A percentile compares a stretch with the other conserved stretches of the same genome.
Evolutionary conservation across 1,140 invertebrate genomes (phyloP).

Genomic region (Aphelenchoides avenae): DNA sequence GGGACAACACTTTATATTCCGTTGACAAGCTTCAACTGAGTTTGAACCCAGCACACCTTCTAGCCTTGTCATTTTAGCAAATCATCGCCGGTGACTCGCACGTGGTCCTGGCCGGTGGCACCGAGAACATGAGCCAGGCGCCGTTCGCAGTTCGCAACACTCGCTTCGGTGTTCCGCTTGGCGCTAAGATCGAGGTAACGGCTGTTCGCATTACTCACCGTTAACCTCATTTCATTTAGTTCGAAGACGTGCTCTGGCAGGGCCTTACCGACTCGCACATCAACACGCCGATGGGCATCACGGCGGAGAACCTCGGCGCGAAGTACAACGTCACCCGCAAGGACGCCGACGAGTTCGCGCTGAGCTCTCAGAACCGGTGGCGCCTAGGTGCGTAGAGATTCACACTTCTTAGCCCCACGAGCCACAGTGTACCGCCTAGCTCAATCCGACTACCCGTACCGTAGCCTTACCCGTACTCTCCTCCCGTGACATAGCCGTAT

Average conservation of each 20-base stretch:
- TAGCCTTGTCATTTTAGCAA: constrained; percentile 67
- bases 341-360: constrained; percentile 81
- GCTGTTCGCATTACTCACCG: constrained; percentile 8
- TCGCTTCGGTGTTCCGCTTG: constrained; percentile 84
- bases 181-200: constrained; percentile 67
- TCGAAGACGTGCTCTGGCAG: constrained; percentile 89
- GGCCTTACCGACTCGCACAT: constrained; percentile 82
- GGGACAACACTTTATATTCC: background rate
- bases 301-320: constrained; percentile 90
- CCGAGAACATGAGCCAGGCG: constrained; percentile 91
- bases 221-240: constrained; percentile 60
- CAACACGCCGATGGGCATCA: constrained; percentile 88
- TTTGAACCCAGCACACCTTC: background rate
- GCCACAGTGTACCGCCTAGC: too few species aligned
- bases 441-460: too few species aligned
- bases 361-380: constrained; percentile 70
- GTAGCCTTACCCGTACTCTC: too few species aligned
- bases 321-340: constrained; percentile 80
- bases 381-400: constrained; percentile 40
- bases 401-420: too few species aligned
- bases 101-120: constrained; percentile 82
- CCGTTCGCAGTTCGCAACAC: constrained; percentile 81
- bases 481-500: too few species aligned
- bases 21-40: background rate
- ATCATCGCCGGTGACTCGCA: constrained; percentile 79